Evolutionary conservation across 2,797 vertebrate species (phyloP).

Genomic region (Peromyscus nudipes): DNA sequence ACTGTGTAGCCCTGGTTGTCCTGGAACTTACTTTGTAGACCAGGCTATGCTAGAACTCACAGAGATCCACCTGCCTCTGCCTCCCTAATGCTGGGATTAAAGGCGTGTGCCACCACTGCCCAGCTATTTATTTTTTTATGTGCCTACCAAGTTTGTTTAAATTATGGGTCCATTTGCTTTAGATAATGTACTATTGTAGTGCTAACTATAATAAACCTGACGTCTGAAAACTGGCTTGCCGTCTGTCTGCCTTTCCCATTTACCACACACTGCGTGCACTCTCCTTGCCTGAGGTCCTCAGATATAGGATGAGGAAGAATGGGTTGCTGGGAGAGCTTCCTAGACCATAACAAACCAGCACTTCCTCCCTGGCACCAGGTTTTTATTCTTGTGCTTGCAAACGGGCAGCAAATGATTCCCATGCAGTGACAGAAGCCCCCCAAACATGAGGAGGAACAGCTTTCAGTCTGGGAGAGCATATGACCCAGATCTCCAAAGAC

Average conservation of each 20-base stretch:
- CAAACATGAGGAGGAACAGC: neutral
- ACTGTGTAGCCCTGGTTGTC: neutral
- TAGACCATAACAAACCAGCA: neutral
- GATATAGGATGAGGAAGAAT: neutral
- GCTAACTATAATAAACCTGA: neutral
- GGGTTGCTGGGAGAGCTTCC: neutral
- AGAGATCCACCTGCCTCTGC: neutral
- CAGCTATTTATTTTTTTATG: neutral
- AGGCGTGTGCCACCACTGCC: neutral
- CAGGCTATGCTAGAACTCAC: neutral
- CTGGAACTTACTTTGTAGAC: neutral
- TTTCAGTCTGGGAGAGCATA: neutral
- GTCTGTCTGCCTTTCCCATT: neutral
- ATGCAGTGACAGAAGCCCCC: neutral
- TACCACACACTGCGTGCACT: no score
- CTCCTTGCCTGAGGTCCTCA: neutral
- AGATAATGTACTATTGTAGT: neutral
- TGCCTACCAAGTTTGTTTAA: neutral
- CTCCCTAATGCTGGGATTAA: neutral
- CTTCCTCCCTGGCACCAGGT: neutral
- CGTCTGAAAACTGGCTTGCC: neutral
- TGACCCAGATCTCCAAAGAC: neutral
- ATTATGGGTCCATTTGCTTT: neutral
- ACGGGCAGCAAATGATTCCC: neutral
- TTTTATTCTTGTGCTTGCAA: slow-evolving; percentile 39